phyloP scores from a whole-genome alignment of 2,797 vertebrate species.

The Cephalopachus bancanus region DNA sequence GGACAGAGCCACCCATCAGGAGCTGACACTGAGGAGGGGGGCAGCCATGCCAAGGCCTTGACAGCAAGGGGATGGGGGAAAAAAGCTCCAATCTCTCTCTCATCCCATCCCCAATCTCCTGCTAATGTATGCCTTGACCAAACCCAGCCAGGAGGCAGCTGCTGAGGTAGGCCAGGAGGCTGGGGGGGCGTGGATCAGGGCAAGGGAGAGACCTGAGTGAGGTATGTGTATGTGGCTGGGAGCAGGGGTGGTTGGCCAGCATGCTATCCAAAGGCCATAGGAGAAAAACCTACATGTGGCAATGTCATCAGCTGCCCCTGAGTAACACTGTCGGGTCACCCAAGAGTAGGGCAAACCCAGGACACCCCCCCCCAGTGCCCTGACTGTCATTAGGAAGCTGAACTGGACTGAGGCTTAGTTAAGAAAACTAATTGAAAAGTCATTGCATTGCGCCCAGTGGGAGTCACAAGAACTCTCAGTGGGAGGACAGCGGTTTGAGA shows the following conservation, averaged over 20 bases:
- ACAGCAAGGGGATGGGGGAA: neutral
- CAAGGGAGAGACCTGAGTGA: neutral
- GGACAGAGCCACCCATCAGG: neutral
- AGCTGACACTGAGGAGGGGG: neutral
- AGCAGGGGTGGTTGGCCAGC: neutral
- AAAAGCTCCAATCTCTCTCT: neutral
- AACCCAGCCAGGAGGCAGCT: neutral
- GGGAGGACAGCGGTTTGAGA: neutral
- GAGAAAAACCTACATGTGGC: neutral
- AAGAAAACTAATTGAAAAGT: neutral
- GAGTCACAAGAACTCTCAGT: neutral
- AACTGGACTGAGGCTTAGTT: slow-evolving; percentile 21
- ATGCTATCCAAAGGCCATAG: neutral
- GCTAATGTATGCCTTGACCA: neutral
- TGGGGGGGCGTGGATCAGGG: neutral
- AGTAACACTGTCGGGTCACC: neutral
- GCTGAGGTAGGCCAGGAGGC: neutral
- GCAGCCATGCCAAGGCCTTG: neutral
- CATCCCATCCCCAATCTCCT: neutral
- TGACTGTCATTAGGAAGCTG: neutral
- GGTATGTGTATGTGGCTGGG: neutral
- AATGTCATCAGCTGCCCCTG: neutral
- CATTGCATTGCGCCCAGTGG: neutral
- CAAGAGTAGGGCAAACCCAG: neutral
- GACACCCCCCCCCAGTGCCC: neutral